Conservation (phyloP, 2,888 invertebrate genomes). For the Ferdinandea cuprea region DNA sequence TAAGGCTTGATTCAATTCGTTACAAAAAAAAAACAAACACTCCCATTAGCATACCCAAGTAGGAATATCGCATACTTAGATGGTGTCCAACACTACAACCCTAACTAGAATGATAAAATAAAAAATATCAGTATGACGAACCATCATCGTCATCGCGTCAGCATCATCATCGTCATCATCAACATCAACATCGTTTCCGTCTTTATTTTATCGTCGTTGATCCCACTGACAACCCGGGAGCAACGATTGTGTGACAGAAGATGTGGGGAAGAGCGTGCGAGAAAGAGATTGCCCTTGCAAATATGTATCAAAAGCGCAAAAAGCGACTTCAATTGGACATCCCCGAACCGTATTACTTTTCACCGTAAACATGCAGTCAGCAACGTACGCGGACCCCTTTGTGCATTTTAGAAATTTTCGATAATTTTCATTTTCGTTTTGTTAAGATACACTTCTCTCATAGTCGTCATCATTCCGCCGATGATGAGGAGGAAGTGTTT, state of each 20-base stretch:
- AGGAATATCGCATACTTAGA: not conserved
- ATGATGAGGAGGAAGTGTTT: not conserved
- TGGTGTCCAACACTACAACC: not conserved
- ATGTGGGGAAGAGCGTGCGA: slow-evolving; percentile 37
- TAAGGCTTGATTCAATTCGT: slow-evolving; percentile 34
- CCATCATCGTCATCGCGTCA: slow-evolving; percentile 58
- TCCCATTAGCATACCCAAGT: slow-evolving; percentile 36
- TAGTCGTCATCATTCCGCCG: no score
- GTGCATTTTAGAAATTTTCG: slow-evolving; percentile 65
- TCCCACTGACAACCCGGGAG: slow-evolving; percentile 50
- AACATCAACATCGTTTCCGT: slow-evolving; percentile 55
- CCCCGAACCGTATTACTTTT: slow-evolving; percentile 36
- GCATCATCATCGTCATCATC: slow-evolving; percentile 40
- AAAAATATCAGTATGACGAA: slow-evolving; percentile 20
- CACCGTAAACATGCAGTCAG: slow-evolving; percentile 44
- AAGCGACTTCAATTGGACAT: slow-evolving; percentile 51
- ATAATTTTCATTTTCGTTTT: slow-evolving; percentile 56
- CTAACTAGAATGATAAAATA: not conserved
- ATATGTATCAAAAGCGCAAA: slow-evolving; percentile 52
- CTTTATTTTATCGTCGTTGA: slow-evolving; percentile 64
- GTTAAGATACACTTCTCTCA: not conserved
- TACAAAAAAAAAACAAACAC: not conserved
- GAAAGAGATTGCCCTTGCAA: slow-evolving; percentile 64
- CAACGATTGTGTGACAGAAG: not conserved
- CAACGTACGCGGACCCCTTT: slow-evolving; percentile 52